A percentile compares a stretch with the other conserved stretches of the same genome.
Conservation (phyloP, 2,888 invertebrate genomes). For the Apomyelois bistriatella region DNA sequence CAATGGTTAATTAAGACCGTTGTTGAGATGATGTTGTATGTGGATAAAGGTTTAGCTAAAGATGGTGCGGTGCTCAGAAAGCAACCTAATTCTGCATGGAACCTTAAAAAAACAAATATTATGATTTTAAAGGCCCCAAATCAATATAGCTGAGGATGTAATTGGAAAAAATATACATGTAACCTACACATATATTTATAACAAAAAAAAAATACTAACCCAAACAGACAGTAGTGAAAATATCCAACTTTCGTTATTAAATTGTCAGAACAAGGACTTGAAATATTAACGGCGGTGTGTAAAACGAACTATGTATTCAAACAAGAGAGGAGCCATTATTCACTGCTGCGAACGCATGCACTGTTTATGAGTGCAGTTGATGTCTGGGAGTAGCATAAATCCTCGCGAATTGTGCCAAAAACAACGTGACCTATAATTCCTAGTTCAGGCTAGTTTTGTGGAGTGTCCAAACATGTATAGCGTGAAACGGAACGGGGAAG, state of each 20-base stretch:
- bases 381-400: constrained; percentile 63
- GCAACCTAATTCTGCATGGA: not conserved
- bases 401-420: constrained; percentile 57
- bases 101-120: not conserved
- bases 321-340: constrained; percentile 51
- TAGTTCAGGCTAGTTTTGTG: constrained; percentile 41
- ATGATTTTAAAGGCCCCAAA: not conserved
- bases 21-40: not conserved
- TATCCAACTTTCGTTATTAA: not conserved
- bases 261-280: constrained; percentile 9
- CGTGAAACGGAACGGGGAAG: constrained; percentile 39
- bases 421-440: constrained; percentile 51
- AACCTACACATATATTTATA: not conserved
- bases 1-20: constrained; percentile 27
- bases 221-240: not conserved
- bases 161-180: no score
- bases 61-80: no score
- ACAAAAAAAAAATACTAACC: not conserved
- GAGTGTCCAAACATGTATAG: constrained; percentile 38
- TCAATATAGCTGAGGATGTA: no score
- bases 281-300: constrained; percentile 9
- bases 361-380: constrained; percentile 73
- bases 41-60: no score
- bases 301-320: constrained; percentile 47
- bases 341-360: constrained; percentile 51